Evolutionary conservation across 2,797 vertebrate genomes (phyloP).

Genomic region (Peromyscus attwateri): DNA sequence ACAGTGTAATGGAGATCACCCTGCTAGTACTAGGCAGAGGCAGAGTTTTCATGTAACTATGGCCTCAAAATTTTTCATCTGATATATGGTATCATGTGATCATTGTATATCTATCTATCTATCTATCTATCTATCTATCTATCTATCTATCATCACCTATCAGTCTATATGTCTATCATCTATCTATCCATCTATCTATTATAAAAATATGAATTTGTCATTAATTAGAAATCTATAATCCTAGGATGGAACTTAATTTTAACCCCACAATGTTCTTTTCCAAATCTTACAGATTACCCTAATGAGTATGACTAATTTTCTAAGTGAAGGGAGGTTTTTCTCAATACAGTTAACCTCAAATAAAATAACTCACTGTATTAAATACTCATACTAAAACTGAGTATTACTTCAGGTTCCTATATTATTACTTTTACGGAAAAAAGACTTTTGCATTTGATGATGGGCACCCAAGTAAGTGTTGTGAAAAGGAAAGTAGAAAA

Average conservation of each 20-base stretch:
- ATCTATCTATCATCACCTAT: background rate
- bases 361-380: constrained; percentile 29
- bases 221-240: constrained; percentile 1
- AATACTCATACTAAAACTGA: background rate
- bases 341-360: background rate
- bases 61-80: background rate
- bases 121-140: too few relatives aligned
- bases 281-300: background rate
- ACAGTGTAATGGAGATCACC: background rate
- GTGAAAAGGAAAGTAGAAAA: constrained; percentile 26
- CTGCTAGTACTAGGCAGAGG: background rate
- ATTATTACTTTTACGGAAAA: constrained; percentile 39
- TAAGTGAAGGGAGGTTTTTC: constrained; percentile 10
- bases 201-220: background rate
- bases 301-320: background rate
- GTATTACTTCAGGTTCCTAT: background rate
- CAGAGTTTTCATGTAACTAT: background rate
- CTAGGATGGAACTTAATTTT: constrained; percentile 31
- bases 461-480: background rate
- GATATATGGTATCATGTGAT: background rate
- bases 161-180: background rate
- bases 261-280: background rate
- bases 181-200: background rate
- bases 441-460: background rate
- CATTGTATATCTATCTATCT: background rate